These are phyloP conservation scores for Pachymerium ferrugineum DNA, from an alignment of 2,888 invertebrate species.

Conservation along the genomic window DNA sequence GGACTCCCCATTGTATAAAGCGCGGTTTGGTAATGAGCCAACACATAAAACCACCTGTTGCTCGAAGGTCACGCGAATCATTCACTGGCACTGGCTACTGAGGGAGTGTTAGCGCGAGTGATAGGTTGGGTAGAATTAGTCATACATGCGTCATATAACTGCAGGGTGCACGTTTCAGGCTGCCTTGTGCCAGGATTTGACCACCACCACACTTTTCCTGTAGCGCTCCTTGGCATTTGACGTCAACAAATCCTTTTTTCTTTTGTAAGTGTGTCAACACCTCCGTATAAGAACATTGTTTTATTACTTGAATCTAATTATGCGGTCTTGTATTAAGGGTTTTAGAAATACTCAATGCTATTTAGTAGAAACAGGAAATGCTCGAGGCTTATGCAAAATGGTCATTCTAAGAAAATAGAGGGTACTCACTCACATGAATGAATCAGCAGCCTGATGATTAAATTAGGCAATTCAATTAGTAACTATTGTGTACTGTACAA, in stretches of 20 bases:
- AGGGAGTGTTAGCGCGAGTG: too few species aligned
- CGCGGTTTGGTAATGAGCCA: not conserved
- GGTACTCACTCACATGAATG: too few species aligned
- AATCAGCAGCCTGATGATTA: too few species aligned
- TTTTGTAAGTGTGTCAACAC: not conserved
- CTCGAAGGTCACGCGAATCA: not conserved
- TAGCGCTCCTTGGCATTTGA: not conserved
- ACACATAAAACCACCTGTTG: not conserved
- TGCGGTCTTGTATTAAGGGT: not conserved
- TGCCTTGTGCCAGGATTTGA: not conserved
- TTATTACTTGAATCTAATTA: not conserved
- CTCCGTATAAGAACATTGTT: not conserved
- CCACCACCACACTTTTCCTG: not conserved
- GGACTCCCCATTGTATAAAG: not conserved
- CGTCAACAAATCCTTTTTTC: not conserved
- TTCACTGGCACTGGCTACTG: not conserved
- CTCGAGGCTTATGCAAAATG: too few species aligned
- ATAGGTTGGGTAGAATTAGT: not conserved
- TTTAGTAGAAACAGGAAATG: too few species aligned
- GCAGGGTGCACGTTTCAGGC: not conserved
- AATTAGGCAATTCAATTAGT: too few species aligned
- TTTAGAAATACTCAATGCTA: too few species aligned
- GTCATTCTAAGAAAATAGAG: too few species aligned
- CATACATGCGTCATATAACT: not conserved
- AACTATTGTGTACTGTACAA: too few species aligned